These are phyloP conservation scores for Abrostola tripartita DNA, from an alignment of 2,888 invertebrate genomes.

Conservation along the genomic window DNA sequence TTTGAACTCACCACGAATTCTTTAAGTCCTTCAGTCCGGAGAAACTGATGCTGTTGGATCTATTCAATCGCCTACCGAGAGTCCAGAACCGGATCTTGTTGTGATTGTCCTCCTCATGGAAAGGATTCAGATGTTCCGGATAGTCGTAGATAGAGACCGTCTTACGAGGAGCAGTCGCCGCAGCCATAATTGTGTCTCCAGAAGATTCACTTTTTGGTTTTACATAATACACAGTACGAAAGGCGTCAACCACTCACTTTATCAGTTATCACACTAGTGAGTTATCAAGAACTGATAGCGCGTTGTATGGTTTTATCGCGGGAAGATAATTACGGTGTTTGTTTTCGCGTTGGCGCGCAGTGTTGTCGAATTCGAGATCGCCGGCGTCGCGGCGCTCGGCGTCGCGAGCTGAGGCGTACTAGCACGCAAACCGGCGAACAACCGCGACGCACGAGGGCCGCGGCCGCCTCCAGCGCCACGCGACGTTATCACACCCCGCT, in stretches of 20 bases:
- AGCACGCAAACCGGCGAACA: slow-evolving; percentile 41
- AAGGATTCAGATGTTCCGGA: slow-evolving; percentile 93
- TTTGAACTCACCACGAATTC: slow-evolving; percentile 89
- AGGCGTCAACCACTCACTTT: slow-evolving; percentile 82
- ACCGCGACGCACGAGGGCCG: slow-evolving; percentile 45
- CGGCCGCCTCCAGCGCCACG: slow-evolving; percentile 34
- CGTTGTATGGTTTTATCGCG: slow-evolving; percentile 80
- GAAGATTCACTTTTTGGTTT: slow-evolving; percentile 71
- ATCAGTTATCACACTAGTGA: slow-evolving; percentile 84
- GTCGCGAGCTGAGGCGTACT: slow-evolving; percentile 76
- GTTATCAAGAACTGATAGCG: slow-evolving; percentile 82
- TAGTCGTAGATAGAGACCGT: slow-evolving; percentile 90
- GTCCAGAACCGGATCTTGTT: slow-evolving; percentile 90
- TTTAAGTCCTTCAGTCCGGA: slow-evolving; percentile 87
- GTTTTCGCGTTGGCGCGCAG: slow-evolving; percentile 71
- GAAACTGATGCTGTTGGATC: slow-evolving; percentile 90
- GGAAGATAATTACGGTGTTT: slow-evolving; percentile 82
- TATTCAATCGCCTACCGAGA: slow-evolving; percentile 84
- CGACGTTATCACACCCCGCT: slow-evolving; percentile 55
- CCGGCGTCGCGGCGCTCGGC: slow-evolving; percentile 71
- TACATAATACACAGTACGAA: slow-evolving; percentile 81
- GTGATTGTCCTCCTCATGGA: slow-evolving; percentile 91
- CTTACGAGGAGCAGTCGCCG: slow-evolving; percentile 82
- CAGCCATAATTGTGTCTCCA: slow-evolving; percentile 74
- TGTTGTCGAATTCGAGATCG: slow-evolving; percentile 51